Conservation (phyloP, 2,113 vertebrate genomes). For the Dipodomys merriami region DNA sequence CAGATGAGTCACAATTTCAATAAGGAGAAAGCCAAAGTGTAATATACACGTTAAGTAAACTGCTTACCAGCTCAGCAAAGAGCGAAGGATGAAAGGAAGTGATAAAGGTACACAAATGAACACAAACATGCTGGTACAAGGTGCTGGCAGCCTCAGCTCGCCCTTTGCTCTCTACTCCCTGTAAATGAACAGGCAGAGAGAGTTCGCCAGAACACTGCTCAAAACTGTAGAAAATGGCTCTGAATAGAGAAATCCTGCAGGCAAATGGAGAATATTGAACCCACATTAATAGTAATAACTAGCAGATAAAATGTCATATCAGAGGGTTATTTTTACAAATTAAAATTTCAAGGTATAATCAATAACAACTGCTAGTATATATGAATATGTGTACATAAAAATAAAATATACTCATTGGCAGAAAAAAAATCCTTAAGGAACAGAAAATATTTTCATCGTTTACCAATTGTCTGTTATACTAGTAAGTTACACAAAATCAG, state of each 20-base stretch:
- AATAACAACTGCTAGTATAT: not conserved
- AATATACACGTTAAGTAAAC: not conserved
- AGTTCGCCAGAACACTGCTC: slow-evolving; percentile 90
- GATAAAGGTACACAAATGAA: slow-evolving; percentile 92
- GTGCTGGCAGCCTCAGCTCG: slow-evolving; percentile 87
- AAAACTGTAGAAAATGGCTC: slow-evolving; percentile 90
- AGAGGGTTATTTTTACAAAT: slow-evolving; percentile 21
- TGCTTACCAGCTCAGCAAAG: slow-evolving; percentile 92
- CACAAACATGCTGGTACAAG: slow-evolving; percentile 92
- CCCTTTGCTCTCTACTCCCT: slow-evolving; percentile 87
- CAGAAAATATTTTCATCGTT: not conserved
- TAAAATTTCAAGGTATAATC: slow-evolving; percentile 20
- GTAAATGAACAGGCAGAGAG: slow-evolving; percentile 88
- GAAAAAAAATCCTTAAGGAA: slow-evolving; percentile 23
- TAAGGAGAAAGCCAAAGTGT: not conserved
- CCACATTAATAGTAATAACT: not conserved
- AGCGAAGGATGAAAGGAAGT: slow-evolving; percentile 87
- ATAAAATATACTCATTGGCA: slow-evolving; percentile 21
- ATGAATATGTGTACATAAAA: not conserved
- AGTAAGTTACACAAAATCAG: not conserved
- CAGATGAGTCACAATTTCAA: slow-evolving; percentile 10
- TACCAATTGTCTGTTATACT: not conserved
- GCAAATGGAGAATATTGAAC: slow-evolving; percentile 36
- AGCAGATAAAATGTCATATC: not conserved
- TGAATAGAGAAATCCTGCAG: slow-evolving; percentile 89